Percentiles rank a stretch among this genome's conserved stretches.
These are phyloP conservation scores for Spizella passerina DNA, from an alignment of 2,797 vertebrate species.

Conservation along the genomic window DNA sequence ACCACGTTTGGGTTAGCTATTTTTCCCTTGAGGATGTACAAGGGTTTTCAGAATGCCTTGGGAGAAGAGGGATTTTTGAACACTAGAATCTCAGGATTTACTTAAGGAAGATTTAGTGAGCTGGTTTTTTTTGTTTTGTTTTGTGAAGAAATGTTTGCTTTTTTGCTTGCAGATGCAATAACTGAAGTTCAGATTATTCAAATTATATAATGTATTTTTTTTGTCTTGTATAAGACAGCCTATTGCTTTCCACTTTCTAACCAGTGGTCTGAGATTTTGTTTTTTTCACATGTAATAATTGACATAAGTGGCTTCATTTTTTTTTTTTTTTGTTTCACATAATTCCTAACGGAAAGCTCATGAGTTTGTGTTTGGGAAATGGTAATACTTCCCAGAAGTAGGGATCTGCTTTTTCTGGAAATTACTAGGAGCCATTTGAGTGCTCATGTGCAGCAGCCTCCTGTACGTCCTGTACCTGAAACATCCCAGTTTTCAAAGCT, in stretches of 20 bases:
- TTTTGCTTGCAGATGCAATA: not conserved
- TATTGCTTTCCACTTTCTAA: not conserved
- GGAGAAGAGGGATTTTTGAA: not conserved
- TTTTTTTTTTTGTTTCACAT: not conserved
- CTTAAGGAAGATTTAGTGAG: not conserved
- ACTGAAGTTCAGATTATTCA: not conserved
- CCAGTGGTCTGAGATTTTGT: not conserved
- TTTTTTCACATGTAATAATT: not conserved
- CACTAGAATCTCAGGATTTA: not conserved
- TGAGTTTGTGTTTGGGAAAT: not conserved
- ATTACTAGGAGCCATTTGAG: not conserved
- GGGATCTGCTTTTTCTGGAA: not conserved
- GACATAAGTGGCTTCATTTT: fast-evolving
- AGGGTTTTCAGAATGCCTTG: not conserved
- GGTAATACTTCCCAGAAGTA: not conserved
- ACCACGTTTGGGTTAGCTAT: fast-evolving
- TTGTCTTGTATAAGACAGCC: not conserved
- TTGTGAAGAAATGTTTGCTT: not conserved
- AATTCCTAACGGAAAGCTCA: not conserved
- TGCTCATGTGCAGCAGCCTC: not conserved
- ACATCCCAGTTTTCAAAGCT: not conserved
- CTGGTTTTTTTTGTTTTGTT: not conserved
- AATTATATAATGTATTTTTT: not conserved
- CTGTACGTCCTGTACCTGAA: not conserved
- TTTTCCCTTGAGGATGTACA: not conserved